A percentile compares a stretch with the other conserved stretches of the same genome.
Evolutionary conservation across 2,113 vertebrate genomes (phyloP).

Genomic region (Centrocercus urophasianus): DNA sequence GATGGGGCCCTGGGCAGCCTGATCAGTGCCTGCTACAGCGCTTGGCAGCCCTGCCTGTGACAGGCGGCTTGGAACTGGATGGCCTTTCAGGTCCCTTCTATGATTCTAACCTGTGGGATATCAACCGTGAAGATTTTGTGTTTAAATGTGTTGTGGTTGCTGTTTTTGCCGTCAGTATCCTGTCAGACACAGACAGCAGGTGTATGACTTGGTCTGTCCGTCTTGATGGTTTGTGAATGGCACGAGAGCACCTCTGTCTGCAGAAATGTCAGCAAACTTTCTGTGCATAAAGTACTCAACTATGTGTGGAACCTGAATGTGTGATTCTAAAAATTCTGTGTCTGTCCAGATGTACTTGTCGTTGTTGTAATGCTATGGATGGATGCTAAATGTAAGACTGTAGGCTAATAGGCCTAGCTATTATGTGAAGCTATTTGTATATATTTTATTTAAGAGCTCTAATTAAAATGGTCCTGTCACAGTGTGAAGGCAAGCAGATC

Average conservation of each 20-base stretch:
- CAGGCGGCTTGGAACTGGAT: no score
- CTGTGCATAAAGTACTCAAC: neutral
- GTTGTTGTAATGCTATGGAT: neutral
- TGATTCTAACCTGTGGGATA: neutral
- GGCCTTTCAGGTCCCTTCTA: no score
- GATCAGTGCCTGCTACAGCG: no score
- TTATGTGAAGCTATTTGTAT: neutral
- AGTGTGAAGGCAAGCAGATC: neutral
- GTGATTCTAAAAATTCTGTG: neutral
- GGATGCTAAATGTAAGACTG: neutral
- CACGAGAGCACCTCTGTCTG: neutral
- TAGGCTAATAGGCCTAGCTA: neutral
- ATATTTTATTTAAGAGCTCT: neutral
- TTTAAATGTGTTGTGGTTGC: neutral
- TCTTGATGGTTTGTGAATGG: neutral
- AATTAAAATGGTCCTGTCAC: neutral
- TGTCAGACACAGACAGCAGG: neutral
- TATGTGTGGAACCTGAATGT: fast-evolving
- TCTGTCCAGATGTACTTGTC: neutral
- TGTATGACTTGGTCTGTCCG: neutral
- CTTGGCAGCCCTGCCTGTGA: no score
- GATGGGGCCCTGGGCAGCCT: no score
- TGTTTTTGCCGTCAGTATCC: neutral
- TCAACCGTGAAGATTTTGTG: neutral
- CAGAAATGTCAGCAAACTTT: neutral